Base-by-base conservation (phyloP, 1,140 invertebrate genomes). In the Bicyclus anynana region DNA sequence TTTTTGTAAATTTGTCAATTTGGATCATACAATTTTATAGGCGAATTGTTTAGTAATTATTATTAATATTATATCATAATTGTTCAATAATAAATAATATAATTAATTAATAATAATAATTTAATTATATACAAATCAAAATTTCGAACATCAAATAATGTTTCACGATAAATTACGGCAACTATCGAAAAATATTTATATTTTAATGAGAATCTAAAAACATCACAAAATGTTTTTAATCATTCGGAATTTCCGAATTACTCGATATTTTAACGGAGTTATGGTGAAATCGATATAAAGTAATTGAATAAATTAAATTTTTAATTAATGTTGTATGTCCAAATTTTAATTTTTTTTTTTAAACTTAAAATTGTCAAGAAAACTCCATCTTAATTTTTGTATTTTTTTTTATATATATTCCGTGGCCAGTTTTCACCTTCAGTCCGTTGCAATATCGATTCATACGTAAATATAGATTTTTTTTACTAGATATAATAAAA, bases 401-500 rank as follows among this genome's bases (percentile, higher is more conserved):
- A 12, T 33, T 33, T 33, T 33, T 33, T 33, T 33, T 33, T 33
- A n/a, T n/a, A n/a, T n/a, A n/a, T n/a, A n/a, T n/a, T n/a, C n/a
- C n/a, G n/a, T n/a, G n/a, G n/a, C n/a, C 17, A 16, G 0, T 7
- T 44, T 21, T n/a, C 21, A 6, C 18, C 42, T 53, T 56, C 47
- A 10, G 48, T 51, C 38, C 27, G 55, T 50, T 60, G 46, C 35
- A 47, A 52, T 37, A 51, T 49, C 53, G 48, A 37, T 55, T 47
- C 42, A 52, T 54, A 53, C 20, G 53, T 68, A 68, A 62, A 17
- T 60, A 50, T 65, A 68, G 52, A 62, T 18, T 49, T 54, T 44
- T 58, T 59, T 68, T 64, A 65, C 51, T 69, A 69, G 59, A 53
- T 56, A 56, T 62, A 61, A 66, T 50, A n/a, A n/a, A n/a, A 12